Base-by-base conservation (phyloP, 2,888 invertebrate species). In the Aleiodes alternator region DNA sequence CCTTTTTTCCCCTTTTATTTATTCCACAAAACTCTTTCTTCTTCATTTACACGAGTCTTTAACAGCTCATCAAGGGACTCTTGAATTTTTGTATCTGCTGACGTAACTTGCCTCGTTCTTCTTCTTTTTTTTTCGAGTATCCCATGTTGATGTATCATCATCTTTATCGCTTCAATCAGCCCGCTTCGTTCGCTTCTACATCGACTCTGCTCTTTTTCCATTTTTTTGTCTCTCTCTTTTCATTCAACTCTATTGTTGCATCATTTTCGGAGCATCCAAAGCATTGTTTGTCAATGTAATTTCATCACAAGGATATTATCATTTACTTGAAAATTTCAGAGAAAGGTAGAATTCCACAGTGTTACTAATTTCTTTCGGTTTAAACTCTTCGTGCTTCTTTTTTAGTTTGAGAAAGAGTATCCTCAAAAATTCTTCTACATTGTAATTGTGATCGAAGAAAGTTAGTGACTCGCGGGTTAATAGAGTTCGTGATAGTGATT, bases 1-100 rank as follows among this genome's bases (percentile, higher is more conserved):
- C 86, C 85, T 86, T 72, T 86, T 83, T 53, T 55, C n/a, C 34
- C 29, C 29, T 53, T 55, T 55, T 14, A 55, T 43, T 16, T 4
- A n/a, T 34, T n/a, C 2, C 8, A 53, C 14, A 14, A 53, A 53
- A 53, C n/a, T 14, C 14, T 7, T 16, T 53, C 14, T 11, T 69
- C 14, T 55, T 69, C 31, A 8, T 68, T 29, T 31, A 51, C 31
- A 50, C 50, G 5, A 51, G 29, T 51, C 12, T 31, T 29, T 68
- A 38, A 50, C 50, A 50, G 4, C 55, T 53, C 56, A 56, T 23
- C 56, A 38, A 9, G 57, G 31, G 34, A 23, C 43, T 14, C 34
- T 6, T 34, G 34, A 3, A 50, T 53, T 51, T n/a, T 73, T n/a
- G 66, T 48, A 66, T 73, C 72, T 64, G 48, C 64, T 73, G 72